Evolutionary conservation across 2,888 invertebrate species (phyloP).

Genomic region (Dasysyrphus albostriatus): DNA sequence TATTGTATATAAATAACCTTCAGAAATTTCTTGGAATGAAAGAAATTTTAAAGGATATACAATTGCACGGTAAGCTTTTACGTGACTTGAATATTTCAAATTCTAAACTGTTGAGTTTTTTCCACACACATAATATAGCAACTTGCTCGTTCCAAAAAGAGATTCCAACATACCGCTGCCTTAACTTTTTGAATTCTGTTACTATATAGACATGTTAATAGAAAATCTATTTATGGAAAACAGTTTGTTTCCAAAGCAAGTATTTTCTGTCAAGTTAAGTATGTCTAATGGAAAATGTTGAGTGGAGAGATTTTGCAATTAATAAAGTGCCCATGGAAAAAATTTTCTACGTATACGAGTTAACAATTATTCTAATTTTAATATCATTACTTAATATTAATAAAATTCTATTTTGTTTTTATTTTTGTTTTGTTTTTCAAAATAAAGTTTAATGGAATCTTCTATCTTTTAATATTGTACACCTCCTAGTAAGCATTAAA

Average conservation of each 20-base stretch:
- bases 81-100: conserved; percentile 14
- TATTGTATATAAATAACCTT: background rate
- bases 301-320: background rate
- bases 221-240: background rate
- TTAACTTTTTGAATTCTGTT: background rate
- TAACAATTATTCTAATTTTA: background rate
- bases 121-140: background rate
- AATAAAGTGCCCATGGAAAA: background rate
- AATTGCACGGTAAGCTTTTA: background rate
- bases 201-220: background rate
- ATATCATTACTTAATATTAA: no score
- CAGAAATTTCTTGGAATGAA: background rate
- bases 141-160: background rate
- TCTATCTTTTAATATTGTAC: no score
- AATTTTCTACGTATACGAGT: background rate
- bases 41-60: background rate
- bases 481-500: no score
- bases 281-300: no score
- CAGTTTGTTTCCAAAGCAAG: background rate
- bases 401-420: no score
- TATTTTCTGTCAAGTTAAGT: background rate
- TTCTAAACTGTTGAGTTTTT: background rate
- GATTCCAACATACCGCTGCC: background rate
- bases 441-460: no score
- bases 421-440: no score